Base-by-base conservation (phyloP, 1,140 invertebrate species). In the Monochamus saltuarius region DNA sequence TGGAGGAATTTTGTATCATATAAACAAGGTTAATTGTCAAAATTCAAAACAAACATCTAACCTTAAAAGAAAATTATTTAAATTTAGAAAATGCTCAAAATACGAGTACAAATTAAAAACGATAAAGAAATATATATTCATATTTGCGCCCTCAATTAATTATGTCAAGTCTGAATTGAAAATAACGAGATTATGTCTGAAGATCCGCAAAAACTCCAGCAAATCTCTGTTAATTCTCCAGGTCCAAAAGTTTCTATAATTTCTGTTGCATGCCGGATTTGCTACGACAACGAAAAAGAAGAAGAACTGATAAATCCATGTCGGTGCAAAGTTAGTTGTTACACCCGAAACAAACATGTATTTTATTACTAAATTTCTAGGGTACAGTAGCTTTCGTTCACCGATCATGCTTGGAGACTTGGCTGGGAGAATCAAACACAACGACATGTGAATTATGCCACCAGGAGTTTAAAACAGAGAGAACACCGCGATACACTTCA, bases 311-410 rank as follows among this genome's bases (percentile, higher is more conserved):
- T 77, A 54, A 69, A 73, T 19, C 75, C 74, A 13, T 77, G 75
- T 59, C 65, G 68, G 42, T 77, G 75, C 61, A 75, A 74, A 64
- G 75, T 77, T 60, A 57, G 17, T 62, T 19, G 1, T 38, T 16
- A 40, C 58, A 22, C 7, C 10, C n/a, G 4, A 36, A 35, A 38
- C 42, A 10, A 40, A 53, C 58, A 50, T 39, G n/a, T 58, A 54
- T 40, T 47, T 58, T 61, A 35, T 36, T 13, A 51, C 39, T 43
- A 22, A 9, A 53, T 60, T 66, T 61, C n/a, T 49, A 76, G 74
- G 88, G 88, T 10, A 84, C 84, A 17, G 82, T 90, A 66, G 86
- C 85, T 7, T 80, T 84, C 54, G 83, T 89, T 22, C 88, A 90
- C 75, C 73, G 82, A 53, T 74, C 78, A 13, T 90, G 88, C 72